Evolutionary conservation across 2,888 invertebrate species (phyloP), one percentile per base, ranked within the genome.

Genomic region (Ophion obscuratus): DNA sequence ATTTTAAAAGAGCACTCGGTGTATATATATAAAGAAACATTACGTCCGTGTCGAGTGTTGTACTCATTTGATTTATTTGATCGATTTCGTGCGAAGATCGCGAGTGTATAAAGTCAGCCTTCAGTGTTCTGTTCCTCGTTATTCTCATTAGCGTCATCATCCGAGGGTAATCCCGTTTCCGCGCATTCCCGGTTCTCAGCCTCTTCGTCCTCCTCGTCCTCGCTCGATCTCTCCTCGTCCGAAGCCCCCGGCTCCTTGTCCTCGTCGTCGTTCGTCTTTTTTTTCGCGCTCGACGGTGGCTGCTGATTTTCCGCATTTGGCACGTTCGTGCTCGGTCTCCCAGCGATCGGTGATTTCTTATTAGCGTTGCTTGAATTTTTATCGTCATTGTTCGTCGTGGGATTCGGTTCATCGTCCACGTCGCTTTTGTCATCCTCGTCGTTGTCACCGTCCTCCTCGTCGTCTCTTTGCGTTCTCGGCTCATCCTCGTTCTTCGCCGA

Each of bases 121-220:
- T 73, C 75, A 36, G 20, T 17, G 0, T 57, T 64, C 59, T 20
- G 67, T 14, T 73, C 77, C 53, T 73, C 71, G 57, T 40, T 57
- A 53, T 62, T 44, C 36, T 84, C 76, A 17, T 73, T 61, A 9
- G 24, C 36, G 53, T 73, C 64, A 44, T 80, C 77, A 14, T 77
- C 71, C 44, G 31, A n/a, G 2, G 53, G 24, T 14, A 67, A 73
- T 44, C 68, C 76, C 10, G 68, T 77, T 73, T 61, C 80, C 31
- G 71, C 59, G 27, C 66, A 70, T 66, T 70, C 82, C 44, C 64
- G 53, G 11, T 80, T 40, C 14, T 64, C 74, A 7, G 71, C 79
- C 31, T 75, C 82, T n/a, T 81, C 82, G 27, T 85, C 85, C 20
- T 78, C 81, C 5, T 66, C 84, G 17, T 84, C 84, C 40, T 80